A percentile compares a stretch with the other conserved stretches of the same genome.
phyloP scores from a whole-genome alignment of 2,888 invertebrate genomes.

The Tetropium fuscum region DNA sequence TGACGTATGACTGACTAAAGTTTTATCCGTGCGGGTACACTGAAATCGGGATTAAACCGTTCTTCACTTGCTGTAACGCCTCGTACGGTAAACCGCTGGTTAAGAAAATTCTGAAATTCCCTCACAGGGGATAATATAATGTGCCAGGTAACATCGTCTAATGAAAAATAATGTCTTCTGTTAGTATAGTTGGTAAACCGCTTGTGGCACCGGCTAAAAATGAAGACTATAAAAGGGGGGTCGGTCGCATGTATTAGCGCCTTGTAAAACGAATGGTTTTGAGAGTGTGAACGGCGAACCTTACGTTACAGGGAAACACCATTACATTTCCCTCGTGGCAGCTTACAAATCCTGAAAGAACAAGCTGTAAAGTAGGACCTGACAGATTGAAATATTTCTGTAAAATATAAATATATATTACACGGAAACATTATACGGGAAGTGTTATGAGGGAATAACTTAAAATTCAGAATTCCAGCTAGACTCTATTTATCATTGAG shows the following conservation, averaged over 20 bases:
- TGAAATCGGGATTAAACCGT: no score
- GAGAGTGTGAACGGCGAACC: conserved; percentile 26
- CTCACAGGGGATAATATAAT: no score
- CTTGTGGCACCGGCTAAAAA: conserved; percentile 16
- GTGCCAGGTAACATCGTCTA: not conserved
- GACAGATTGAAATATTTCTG: conserved; percentile 56
- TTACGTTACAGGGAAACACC: conserved; percentile 49
- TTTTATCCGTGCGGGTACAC: no score
- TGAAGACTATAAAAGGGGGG: conserved; percentile 8
- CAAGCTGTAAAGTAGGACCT: conserved; percentile 57
- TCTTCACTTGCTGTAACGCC: no score
- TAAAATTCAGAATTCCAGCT: conserved; percentile 28
- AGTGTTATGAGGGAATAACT: conserved; percentile 32
- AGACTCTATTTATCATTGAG: conserved; percentile 29
- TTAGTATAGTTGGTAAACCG: conserved; percentile 3
- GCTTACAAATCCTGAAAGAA: conserved; percentile 58
- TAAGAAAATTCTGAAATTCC: no score
- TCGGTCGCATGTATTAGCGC: not conserved
- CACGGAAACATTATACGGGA: conserved; percentile 33
- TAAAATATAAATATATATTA: conserved; percentile 46
- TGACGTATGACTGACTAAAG: no score
- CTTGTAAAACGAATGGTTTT: conserved; percentile 22
- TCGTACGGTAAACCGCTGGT: no score
- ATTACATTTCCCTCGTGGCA: conserved; percentile 57
- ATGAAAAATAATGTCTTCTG: conserved; percentile 22